Percentiles rank a stretch among this genome's conserved stretches.
phyloP scores from a whole-genome alignment of 2,113 vertebrate genomes.

The Percopsis transmontana region DNA sequence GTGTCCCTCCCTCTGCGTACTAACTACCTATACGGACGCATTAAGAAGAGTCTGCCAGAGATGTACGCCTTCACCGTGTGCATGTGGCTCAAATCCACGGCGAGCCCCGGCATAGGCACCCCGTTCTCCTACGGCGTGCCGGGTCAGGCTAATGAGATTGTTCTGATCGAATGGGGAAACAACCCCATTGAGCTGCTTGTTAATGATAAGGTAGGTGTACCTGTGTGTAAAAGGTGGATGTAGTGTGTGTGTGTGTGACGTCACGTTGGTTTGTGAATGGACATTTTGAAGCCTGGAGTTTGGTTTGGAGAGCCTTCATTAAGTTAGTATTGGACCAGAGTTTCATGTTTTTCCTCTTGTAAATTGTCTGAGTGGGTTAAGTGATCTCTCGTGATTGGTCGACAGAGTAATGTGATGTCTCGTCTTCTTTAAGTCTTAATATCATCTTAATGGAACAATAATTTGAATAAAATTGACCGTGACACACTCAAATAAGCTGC shows the following conservation, averaged over 20 bases:
- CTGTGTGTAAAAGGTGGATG: neutral
- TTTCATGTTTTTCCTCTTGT: no score
- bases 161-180: slow-evolving; percentile 98
- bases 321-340: no score
- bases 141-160: slow-evolving; percentile 96
- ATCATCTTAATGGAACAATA: no score
- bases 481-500: no score
- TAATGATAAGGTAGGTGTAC: slow-evolving; percentile 89
- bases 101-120: slow-evolving; percentile 92
- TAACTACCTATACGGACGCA: slow-evolving; percentile 94
- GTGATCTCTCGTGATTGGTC: no score
- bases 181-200: slow-evolving; percentile 96
- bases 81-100: slow-evolving; percentile 95
- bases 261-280: neutral
- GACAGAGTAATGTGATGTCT: no score
- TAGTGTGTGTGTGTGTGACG: neutral
- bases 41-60: slow-evolving; percentile 96
- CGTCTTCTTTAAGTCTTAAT: no score
- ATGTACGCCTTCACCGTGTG: slow-evolving; percentile 96
- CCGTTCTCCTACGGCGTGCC: slow-evolving; percentile 96
- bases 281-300: no score
- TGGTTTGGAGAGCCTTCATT: no score
- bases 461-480: neutral
- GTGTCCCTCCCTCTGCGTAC: slow-evolving; percentile 94
- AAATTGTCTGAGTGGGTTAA: no score